Evolutionary conservation across 92 coral and sea anemone genomes (phyloP).

Genomic region (Zoanthus sansibaricus): DNA sequence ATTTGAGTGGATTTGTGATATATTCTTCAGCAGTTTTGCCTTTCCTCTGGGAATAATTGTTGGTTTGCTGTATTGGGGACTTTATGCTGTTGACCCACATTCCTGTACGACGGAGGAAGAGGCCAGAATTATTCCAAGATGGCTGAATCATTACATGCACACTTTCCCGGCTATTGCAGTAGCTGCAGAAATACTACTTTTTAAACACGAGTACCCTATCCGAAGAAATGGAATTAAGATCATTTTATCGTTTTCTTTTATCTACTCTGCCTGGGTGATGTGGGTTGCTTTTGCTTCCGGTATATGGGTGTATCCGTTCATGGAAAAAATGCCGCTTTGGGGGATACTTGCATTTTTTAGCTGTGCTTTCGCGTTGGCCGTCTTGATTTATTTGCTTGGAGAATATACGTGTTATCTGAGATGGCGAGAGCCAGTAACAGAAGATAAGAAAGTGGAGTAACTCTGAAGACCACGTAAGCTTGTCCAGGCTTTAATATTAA

Average conservation of each 20-base stretch:
- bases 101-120: conserved; percentile 80
- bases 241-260: conserved; percentile 62
- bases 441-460: conserved; percentile 24
- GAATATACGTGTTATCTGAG: conserved; percentile 60
- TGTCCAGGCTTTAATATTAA: no score
- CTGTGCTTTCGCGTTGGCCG: conserved; percentile 56
- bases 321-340: conserved; percentile 74
- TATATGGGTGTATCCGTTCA: conserved; percentile 96
- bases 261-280: conserved; percentile 84
- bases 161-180: conserved; percentile 77
- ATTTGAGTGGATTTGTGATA: conserved; percentile 79
- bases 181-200: conserved; percentile 66
- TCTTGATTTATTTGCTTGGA: conserved; percentile 77
- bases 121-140: conserved; percentile 71
- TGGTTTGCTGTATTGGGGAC: conserved; percentile 86
- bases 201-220: conserved; percentile 82
- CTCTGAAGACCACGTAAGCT: no score
- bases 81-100: conserved; percentile 79
- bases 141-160: conserved; percentile 93
- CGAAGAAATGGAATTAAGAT: conserved; percentile 71
- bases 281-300: conserved; percentile 81
- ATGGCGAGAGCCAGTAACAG: conserved; percentile 28
- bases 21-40: conserved; percentile 76
- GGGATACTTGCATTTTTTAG: conserved; percentile 68
- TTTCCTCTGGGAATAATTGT: conserved; percentile 88